A percentile compares a stretch with the other conserved stretches of the same genome.
Conservation (phyloP, 2,113 vertebrate genomes). For the Sarotherodon lohbergeri region DNA sequence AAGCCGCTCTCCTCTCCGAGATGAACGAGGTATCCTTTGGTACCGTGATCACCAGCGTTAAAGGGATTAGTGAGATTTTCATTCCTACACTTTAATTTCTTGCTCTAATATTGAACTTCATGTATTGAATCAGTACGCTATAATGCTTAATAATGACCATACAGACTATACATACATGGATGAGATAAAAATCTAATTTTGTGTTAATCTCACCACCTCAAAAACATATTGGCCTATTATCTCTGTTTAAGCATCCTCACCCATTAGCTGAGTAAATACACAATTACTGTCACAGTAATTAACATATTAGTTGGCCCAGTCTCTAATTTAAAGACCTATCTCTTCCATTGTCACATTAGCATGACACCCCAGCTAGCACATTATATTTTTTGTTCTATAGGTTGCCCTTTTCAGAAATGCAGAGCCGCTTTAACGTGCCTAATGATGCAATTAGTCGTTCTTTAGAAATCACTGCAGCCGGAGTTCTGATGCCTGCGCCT, state of each 20-base stretch:
- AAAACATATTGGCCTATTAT: constrained; percentile 54
- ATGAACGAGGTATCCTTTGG: background rate
- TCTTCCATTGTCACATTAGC: constrained; percentile 11
- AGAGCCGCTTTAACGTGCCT: constrained; percentile 37
- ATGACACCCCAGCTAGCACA: constrained; percentile 31
- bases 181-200: constrained; percentile 13
- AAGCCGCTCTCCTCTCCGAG: background rate
- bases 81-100: background rate
- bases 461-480: background rate
- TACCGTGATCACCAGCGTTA: background rate
- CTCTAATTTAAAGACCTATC: constrained; percentile 31
- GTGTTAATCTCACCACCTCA: constrained; percentile 42
- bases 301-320: constrained; percentile 47
- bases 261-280: constrained; percentile 66
- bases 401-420: constrained; percentile 60
- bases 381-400: constrained; percentile 16
- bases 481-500: background rate
- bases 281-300: constrained; percentile 66
- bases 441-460: constrained; percentile 50
- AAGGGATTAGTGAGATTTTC: background rate
- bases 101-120: background rate
- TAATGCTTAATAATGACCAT: background rate
- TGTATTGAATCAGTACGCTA: background rate
- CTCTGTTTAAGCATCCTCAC: constrained; percentile 61
- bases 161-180: background rate